Evolutionary conservation across 1,140 invertebrate species (phyloP).

Genomic region (Drosophila oshimai): DNA sequence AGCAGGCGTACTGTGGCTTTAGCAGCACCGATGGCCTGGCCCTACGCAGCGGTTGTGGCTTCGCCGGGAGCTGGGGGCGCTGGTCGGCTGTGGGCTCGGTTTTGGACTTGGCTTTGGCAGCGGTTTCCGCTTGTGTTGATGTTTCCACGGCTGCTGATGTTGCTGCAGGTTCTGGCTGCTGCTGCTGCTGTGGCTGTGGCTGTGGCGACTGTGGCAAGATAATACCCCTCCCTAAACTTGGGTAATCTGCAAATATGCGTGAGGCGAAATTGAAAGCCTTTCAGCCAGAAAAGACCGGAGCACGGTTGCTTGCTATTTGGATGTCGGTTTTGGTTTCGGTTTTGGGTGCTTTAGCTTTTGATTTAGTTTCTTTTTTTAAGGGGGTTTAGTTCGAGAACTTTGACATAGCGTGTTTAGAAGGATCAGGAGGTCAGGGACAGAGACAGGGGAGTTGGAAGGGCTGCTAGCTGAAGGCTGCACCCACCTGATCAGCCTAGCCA

Average conservation of each 20-base stretch:
- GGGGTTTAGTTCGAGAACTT: constrained; percentile 1
- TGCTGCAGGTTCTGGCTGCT: constrained; percentile 7
- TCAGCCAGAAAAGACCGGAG: constrained; percentile 8
- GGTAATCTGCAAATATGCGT: constrained; percentile 82
- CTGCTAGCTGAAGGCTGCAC: constrained; percentile 39
- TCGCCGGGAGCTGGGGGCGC: constrained; percentile 18
- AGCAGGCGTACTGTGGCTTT: constrained; percentile 77
- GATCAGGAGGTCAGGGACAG: neutral
- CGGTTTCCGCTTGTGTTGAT: neutral
- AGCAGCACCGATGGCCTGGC: constrained; percentile 55
- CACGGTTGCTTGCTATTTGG: constrained; percentile 6
- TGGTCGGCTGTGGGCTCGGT: neutral
- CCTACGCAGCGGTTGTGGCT: constrained; percentile 37
- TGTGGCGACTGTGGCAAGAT: constrained; percentile 65
- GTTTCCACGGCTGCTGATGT: neutral
- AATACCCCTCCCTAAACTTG: constrained; percentile 82
- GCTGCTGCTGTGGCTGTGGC: constrained; percentile 1
- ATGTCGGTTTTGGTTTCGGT: constrained; percentile 5
- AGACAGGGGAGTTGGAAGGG: neutral
- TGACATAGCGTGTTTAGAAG: neutral
- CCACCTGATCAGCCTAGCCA: constrained; percentile 70
- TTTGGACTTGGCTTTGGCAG: constrained; percentile 13
- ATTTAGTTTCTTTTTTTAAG: neutral
- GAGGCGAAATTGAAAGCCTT: constrained; percentile 52
- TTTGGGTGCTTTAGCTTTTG: neutral